phyloP scores from a whole-genome alignment of 2,113 vertebrate genomes.

The Etheostoma spectabile region DNA sequence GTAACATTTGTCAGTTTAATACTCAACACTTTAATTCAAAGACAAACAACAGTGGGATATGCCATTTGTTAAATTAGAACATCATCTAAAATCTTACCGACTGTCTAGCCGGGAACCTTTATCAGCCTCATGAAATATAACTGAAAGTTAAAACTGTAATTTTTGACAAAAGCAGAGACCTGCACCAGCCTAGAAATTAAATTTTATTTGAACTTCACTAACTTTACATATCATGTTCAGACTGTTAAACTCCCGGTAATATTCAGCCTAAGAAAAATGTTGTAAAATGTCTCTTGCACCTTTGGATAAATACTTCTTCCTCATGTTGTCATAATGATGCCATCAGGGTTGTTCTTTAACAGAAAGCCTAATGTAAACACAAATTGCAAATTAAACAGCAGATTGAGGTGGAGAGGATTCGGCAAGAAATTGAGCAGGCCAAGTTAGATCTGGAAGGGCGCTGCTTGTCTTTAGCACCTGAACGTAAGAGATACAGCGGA shows the following conservation, averaged over 20 bases:
- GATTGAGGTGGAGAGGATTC: no score
- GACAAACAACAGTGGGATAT: slow-evolving; percentile 51
- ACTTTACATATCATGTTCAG: neutral
- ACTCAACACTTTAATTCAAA: slow-evolving; percentile 34
- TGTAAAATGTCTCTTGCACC: neutral
- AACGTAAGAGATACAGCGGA: no score
- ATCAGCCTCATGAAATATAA: slow-evolving; percentile 25
- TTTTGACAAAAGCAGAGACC: slow-evolving; percentile 6
- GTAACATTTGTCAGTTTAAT: slow-evolving; percentile 80
- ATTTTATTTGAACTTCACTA: neutral
- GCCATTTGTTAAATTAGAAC: slow-evolving; percentile 74
- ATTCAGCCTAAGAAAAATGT: neutral
- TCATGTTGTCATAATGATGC: neutral
- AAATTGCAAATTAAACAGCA: no score
- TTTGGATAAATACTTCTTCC: no score
- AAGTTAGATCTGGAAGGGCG: no score
- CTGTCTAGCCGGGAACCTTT: slow-evolving; percentile 9
- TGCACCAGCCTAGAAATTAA: neutral
- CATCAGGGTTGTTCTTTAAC: neutral
- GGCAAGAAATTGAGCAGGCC: no score
- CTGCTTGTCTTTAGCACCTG: no score
- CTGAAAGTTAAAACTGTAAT: slow-evolving; percentile 39
- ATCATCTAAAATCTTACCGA: slow-evolving; percentile 16
- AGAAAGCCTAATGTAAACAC: neutral
- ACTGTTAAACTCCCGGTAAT: neutral